A percentile compares a stretch with the other conserved stretches of the same genome.
These are phyloP conservation scores for Copidosoma aretas DNA, from an alignment of 2,888 invertebrate genomes.

Conservation along the genomic window DNA sequence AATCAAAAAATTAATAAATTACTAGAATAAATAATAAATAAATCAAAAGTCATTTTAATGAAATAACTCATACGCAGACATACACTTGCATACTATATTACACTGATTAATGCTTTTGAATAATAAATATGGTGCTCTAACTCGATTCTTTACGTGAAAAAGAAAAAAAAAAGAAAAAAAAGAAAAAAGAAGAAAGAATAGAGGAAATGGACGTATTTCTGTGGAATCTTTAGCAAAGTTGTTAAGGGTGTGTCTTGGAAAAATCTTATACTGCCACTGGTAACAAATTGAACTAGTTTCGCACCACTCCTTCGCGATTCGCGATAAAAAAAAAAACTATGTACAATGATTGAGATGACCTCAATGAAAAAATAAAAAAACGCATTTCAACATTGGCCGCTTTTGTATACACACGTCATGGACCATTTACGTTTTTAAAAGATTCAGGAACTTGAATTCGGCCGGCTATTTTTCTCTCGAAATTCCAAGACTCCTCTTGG, in stretches of 20 bases:
- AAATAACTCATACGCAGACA: slow-evolving; percentile 46
- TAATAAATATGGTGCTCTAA: slow-evolving; percentile 49
- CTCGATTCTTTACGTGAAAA: slow-evolving; percentile 32
- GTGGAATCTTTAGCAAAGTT: slow-evolving; percentile 35
- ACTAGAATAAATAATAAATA: slow-evolving; percentile 62
- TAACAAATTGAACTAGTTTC: slow-evolving; percentile 57
- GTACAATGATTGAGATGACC: slow-evolving; percentile 48
- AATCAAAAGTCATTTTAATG: slow-evolving; percentile 51
- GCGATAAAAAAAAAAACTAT: slow-evolving; percentile 46
- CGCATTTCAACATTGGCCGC: slow-evolving; percentile 38
- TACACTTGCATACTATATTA: slow-evolving; percentile 49
- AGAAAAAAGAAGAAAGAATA: not conserved
- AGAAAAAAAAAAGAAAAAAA: slow-evolving; percentile 17
- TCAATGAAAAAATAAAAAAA: slow-evolving; percentile 44
- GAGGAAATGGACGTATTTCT: slow-evolving; percentile 3
- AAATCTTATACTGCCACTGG: slow-evolving; percentile 53
- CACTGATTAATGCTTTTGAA: slow-evolving; percentile 44
- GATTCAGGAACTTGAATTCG: slow-evolving; percentile 49
- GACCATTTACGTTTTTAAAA: slow-evolving; percentile 30
- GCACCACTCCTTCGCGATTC: slow-evolving; percentile 51
- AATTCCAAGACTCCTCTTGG: slow-evolving; percentile 36
- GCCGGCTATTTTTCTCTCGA: slow-evolving; percentile 42
- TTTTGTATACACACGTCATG: slow-evolving; percentile 18
- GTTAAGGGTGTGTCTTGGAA: slow-evolving; percentile 37
- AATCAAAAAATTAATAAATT: slow-evolving; percentile 37